phyloP scores from a whole-genome alignment of 1,140 invertebrate genomes.

The Caenorhabditis remanei region DNA sequence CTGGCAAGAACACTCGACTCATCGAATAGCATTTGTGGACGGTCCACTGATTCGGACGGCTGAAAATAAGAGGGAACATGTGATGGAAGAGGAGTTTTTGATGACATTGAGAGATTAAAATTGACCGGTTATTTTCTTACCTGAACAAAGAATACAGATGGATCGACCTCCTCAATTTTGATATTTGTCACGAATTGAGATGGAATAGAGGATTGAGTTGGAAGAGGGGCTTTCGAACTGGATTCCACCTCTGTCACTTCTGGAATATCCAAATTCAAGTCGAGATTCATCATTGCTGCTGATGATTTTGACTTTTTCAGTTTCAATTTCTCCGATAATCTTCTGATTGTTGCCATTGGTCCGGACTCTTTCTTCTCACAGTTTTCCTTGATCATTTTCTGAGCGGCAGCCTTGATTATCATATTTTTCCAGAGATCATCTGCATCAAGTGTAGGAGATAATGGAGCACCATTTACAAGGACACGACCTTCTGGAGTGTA shows the following conservation, averaged over 20 bases:
- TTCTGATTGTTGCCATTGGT: conserved; percentile 42
- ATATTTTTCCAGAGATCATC: conserved; percentile 43
- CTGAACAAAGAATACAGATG: background rate
- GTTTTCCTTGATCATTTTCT: conserved; percentile 20
- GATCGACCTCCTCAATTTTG: background rate
- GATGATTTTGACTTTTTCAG: conserved; percentile 36
- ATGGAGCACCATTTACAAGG: conserved; percentile 22
- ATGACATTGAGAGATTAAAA: conserved; percentile 28
- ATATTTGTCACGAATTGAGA: background rate
- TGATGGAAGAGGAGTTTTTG: background rate
- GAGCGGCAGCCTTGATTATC: conserved; percentile 35
- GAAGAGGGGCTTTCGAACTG: background rate
- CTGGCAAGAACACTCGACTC: background rate
- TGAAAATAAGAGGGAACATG: background rate
- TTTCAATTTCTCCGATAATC: conserved; percentile 32
- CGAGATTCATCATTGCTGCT: conserved; percentile 37
- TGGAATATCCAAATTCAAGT: background rate
- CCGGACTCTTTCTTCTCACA: conserved; percentile 12
- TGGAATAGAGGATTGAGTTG: background rate
- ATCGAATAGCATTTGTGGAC: conserved; percentile 1
- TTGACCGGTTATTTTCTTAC: background rate
- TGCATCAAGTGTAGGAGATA: background rate
- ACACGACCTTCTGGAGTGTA: conserved; percentile 49
- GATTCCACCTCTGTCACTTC: background rate
- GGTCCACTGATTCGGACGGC: conserved; percentile 10